phyloP scores from a whole-genome alignment of 1,140 invertebrate species.

The Drosophila subpulchrella region DNA sequence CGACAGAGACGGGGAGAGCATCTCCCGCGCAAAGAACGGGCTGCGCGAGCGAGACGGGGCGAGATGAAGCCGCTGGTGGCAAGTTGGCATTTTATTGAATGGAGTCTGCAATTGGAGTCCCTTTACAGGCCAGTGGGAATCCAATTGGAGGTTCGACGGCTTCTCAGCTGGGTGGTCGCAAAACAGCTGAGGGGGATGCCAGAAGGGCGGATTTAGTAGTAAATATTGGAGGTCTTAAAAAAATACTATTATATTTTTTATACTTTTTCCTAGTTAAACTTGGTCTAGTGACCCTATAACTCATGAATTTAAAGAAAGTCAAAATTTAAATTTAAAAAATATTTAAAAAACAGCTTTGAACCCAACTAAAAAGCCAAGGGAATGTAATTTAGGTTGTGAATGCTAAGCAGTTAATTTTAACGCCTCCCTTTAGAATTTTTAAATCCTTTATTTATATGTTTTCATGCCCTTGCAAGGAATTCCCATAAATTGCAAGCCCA shows the following conservation, averaged over 20 bases:
- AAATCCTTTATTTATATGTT: neutral
- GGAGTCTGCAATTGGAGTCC: slow-evolving; percentile 52
- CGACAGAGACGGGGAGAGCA: slow-evolving; percentile 17
- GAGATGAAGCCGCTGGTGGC: slow-evolving; percentile 47
- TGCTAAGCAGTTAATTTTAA: neutral
- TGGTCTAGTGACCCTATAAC: neutral
- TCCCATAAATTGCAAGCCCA: neutral
- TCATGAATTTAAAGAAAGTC: neutral
- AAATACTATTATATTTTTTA: neutral
- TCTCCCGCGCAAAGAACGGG: slow-evolving; percentile 56
- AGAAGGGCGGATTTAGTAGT: slow-evolving; percentile 22
- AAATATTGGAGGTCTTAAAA: neutral
- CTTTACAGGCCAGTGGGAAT: slow-evolving; percentile 15
- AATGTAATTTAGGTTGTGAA: neutral
- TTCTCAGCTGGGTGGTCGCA: slow-evolving; percentile 54
- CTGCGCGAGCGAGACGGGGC: slow-evolving; percentile 15
- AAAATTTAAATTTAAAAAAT: neutral
- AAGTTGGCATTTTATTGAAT: slow-evolving; percentile 54
- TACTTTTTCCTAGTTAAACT: neutral
- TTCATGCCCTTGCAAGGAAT: no score
- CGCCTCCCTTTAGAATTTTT: neutral
- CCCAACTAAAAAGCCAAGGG: no score
- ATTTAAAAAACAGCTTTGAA: neutral
- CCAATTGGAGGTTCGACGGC: slow-evolving; percentile 15
- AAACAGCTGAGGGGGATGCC: slow-evolving; percentile 61